Evolutionary conservation across 2,797 vertebrate genomes (phyloP).

Genomic region (Agapornis canus): DNA sequence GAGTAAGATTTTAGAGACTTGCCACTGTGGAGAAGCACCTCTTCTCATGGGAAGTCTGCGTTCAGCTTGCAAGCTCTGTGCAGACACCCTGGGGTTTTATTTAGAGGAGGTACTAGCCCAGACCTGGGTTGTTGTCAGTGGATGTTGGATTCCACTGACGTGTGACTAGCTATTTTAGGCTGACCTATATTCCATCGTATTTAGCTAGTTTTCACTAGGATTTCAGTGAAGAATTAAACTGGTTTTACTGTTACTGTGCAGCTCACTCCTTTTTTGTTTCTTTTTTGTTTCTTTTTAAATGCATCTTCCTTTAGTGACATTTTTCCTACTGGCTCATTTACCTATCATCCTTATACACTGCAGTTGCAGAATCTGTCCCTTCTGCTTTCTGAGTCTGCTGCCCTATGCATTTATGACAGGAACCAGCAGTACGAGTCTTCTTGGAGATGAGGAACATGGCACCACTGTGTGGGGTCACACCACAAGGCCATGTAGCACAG

Average conservation of each 20-base stretch:
- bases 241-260: background rate
- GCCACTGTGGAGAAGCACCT: background rate
- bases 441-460: background rate
- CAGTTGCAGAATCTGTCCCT: background rate
- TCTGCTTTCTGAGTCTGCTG: background rate
- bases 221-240: background rate
- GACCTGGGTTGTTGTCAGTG: background rate
- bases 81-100: background rate
- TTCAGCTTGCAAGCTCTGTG: background rate
- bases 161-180: background rate
- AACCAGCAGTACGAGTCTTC: background rate
- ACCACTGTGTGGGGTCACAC: background rate
- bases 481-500: background rate
- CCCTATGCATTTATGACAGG: accelerated
- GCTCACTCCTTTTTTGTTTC: accelerated
- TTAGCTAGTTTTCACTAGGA: background rate
- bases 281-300: background rate
- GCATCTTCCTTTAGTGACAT: background rate
- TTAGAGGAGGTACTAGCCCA: background rate
- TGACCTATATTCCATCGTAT: background rate
- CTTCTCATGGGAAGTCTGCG: background rate
- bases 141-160: background rate
- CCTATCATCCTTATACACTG: accelerated
- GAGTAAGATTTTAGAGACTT: background rate
- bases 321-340: background rate